Percentiles rank a stretch among this genome's conserved stretches.
These are phyloP conservation scores for Pasiphila rectangulata DNA, from an alignment of 2,888 invertebrate genomes.

Conservation along the genomic window DNA sequence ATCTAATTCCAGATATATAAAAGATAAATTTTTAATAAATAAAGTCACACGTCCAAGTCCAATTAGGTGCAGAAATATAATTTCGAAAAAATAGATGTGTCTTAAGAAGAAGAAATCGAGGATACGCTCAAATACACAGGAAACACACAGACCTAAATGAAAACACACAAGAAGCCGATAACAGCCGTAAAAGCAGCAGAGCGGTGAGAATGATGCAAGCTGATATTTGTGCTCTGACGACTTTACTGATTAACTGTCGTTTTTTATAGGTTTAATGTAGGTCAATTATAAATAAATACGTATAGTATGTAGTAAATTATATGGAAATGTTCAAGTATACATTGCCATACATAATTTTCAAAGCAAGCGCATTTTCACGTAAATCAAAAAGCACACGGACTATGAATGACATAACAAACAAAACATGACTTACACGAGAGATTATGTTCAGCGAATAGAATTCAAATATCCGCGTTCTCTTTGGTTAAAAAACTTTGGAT, in stretches of 20 bases:
- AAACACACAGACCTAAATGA: constrained; percentile 36
- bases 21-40: constrained; percentile 21
- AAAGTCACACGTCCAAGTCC: constrained; percentile 34
- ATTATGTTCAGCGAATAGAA: constrained; percentile 71
- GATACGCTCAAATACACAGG: constrained; percentile 24
- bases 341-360: constrained; percentile 48
- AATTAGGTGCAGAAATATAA: constrained; percentile 33
- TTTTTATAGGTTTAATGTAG: constrained; percentile 6
- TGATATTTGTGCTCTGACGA: constrained; percentile 49
- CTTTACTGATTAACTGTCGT: constrained; percentile 19
- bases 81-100: constrained; percentile 18
- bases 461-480: constrained; percentile 73
- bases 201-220: constrained; percentile 56
- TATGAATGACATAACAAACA: constrained; percentile 79
- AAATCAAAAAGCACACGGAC: constrained; percentile 77
- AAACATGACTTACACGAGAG: constrained; percentile 79
- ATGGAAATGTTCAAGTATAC: constrained; percentile 31
- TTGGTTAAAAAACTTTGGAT: constrained; percentile 67
- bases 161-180: constrained; percentile 34
- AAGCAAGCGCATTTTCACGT: constrained; percentile 67
- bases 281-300: constrained; percentile 21
- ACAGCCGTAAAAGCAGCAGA: constrained; percentile 55
- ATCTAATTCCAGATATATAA: too few species aligned
- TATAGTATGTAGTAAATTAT: constrained; percentile 21
- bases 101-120: constrained; percentile 18